A percentile compares a stretch with the other conserved stretches of the same genome.
These are phyloP conservation scores for Ephialtes manifestator DNA, from an alignment of 2,888 invertebrate genomes.

Conservation along the genomic window DNA sequence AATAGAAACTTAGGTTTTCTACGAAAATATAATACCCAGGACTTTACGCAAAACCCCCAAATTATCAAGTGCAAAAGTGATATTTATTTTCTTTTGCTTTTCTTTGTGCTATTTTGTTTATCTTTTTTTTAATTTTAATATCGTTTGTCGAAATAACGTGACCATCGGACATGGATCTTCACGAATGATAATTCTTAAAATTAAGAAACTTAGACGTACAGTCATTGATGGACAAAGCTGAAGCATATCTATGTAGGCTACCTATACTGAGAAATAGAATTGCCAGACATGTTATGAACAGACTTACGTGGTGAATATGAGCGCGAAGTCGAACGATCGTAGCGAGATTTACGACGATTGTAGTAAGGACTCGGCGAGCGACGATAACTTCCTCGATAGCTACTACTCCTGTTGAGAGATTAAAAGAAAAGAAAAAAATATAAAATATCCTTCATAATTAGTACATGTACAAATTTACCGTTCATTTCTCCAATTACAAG, in stretches of 20 bases:
- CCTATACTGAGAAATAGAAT: slow-evolving; percentile 71
- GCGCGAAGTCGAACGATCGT: slow-evolving; percentile 92
- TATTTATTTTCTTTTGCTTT: background rate
- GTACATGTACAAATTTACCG: too few relatives aligned
- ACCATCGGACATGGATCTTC: slow-evolving; percentile 23
- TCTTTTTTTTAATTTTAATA: background rate
- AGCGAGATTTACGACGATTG: slow-evolving; percentile 89
- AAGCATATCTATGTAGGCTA: slow-evolving; percentile 80
- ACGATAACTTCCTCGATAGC: slow-evolving; percentile 88
- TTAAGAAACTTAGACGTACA: slow-evolving; percentile 69
- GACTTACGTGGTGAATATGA: slow-evolving; percentile 94
- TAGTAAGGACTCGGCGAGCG: slow-evolving; percentile 92
- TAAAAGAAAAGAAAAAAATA: slow-evolving; percentile 40
- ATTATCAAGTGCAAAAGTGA: background rate
- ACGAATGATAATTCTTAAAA: slow-evolving; percentile 45
- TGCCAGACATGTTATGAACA: slow-evolving; percentile 75
- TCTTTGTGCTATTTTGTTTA: slow-evolving; percentile 16
- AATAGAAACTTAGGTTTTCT: slow-evolving; percentile 6
- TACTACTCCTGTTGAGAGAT: slow-evolving; percentile 84
- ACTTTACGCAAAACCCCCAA: slow-evolving; percentile 6
- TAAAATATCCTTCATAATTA: slow-evolving; percentile 2
- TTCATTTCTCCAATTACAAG: too few relatives aligned
- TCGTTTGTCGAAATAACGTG: slow-evolving; percentile 4
- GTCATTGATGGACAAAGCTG: slow-evolving; percentile 70
- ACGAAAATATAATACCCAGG: slow-evolving; percentile 8